Conservation (phyloP, 2,113 vertebrate genomes). For the Sapajus apella region DNA sequence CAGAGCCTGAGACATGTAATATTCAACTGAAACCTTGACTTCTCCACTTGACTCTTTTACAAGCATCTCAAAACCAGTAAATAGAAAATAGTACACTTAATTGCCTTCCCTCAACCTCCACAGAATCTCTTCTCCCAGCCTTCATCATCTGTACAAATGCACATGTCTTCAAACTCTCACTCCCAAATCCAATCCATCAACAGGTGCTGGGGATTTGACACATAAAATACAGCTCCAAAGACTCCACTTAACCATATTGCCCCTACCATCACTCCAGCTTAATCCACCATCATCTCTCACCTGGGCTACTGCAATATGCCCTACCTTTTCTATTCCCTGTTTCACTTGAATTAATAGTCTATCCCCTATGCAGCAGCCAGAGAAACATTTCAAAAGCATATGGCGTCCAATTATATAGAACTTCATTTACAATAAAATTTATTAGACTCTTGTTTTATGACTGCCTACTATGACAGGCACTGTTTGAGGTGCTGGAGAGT, state of each 20-base stretch:
- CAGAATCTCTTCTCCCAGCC: background rate
- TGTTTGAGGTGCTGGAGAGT: background rate
- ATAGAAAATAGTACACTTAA: background rate
- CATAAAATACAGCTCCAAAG: background rate
- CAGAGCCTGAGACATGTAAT: background rate
- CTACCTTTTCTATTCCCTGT: background rate
- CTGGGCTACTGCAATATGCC: background rate
- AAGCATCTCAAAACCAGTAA: background rate
- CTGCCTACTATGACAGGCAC: background rate
- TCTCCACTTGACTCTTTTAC: background rate
- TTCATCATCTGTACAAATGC: background rate
- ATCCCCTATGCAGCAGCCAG: background rate
- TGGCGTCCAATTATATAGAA: background rate
- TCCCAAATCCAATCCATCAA: background rate
- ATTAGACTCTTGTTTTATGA: background rate
- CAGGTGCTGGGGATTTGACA: background rate
- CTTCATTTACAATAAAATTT: background rate
- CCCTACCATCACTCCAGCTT: background rate
- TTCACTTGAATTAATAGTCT: background rate
- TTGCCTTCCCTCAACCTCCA: background rate
- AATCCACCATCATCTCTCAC: background rate
- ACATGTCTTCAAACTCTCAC: background rate
- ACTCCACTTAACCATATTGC: background rate
- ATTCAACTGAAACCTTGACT: background rate
- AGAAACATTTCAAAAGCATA: background rate